Evolutionary conservation across 2,888 invertebrate genomes (phyloP).

Genomic region (Polyommatus icarus): DNA sequence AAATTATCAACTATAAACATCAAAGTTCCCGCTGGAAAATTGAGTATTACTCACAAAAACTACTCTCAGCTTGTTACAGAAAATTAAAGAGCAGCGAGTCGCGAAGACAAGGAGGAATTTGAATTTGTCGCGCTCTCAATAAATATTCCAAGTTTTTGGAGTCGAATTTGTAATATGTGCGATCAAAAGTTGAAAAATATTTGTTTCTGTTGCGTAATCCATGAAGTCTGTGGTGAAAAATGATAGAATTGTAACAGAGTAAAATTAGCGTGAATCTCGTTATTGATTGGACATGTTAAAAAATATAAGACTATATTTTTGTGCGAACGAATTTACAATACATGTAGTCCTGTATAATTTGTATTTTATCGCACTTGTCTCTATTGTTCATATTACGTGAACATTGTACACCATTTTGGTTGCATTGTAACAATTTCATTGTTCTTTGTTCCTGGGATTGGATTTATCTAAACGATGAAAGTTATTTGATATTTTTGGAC

Average conservation of each 20-base stretch:
- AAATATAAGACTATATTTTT: too few species aligned
- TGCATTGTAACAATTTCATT: background rate
- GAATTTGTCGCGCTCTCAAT: background rate
- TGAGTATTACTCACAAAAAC: background rate
- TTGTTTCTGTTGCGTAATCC: background rate
- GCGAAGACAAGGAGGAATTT: constrained; percentile 16
- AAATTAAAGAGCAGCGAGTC: constrained; percentile 21
- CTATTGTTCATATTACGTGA: background rate
- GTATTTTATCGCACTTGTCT: too few species aligned
- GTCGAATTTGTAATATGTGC: background rate
- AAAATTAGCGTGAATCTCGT: too few species aligned
- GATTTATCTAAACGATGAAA: background rate
- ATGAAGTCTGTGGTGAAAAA: background rate
- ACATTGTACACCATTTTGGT: background rate
- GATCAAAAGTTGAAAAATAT: background rate
- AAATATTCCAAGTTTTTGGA: constrained; percentile 18
- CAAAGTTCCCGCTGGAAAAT: background rate
- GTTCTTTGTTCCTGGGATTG: background rate
- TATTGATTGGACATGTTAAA: too few species aligned
- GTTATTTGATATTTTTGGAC: background rate
- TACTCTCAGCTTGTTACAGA: constrained; percentile 10
- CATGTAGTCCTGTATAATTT: too few species aligned
- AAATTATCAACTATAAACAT: background rate
- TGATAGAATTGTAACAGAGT: too few species aligned
- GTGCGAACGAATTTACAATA: too few species aligned